Evolutionary conservation across 2,888 invertebrate genomes (phyloP).

Genomic region (Watsonalla binaria): DNA sequence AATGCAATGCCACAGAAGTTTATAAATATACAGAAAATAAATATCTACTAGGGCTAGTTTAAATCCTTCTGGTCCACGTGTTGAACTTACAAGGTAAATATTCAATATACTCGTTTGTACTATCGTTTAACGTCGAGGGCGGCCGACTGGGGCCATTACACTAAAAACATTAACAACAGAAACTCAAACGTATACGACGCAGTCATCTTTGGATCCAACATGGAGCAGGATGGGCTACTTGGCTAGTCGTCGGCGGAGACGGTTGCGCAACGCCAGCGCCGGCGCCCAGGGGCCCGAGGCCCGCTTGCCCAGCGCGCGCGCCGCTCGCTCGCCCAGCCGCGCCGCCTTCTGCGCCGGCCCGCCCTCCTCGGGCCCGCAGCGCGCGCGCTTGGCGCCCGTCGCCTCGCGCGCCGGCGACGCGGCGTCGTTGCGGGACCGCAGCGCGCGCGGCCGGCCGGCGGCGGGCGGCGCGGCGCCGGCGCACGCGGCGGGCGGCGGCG

Average conservation of each 20-base stretch:
- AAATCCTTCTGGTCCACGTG: constrained; percentile 68
- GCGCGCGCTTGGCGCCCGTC: constrained; percentile 25
- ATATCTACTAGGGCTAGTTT: constrained; percentile 65
- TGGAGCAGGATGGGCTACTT: constrained; percentile 49
- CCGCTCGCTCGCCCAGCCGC: constrained; percentile 30
- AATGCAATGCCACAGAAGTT: constrained; percentile 62
- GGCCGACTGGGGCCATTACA: constrained; percentile 10
- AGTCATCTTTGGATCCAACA: constrained; percentile 61
- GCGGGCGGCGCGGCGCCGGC: constrained; percentile 19
- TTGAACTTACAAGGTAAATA: constrained; percentile 66
- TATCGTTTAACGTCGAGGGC: constrained; percentile 54
- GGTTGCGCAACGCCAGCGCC: constrained; percentile 61
- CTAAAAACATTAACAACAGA: constrained; percentile 47
- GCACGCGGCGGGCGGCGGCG: constrained; percentile 24
- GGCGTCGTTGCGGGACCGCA: constrained; percentile 45
- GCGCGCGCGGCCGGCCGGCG: constrained; percentile 32
- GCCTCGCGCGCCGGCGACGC: constrained; percentile 11
- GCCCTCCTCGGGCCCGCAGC: constrained; percentile 22
- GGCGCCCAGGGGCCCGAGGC: constrained; percentile 62
- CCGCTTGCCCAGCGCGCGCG: constrained; percentile 45
- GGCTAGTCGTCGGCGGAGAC: constrained; percentile 61
- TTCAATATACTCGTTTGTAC: constrained; percentile 68
- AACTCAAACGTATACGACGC: constrained; percentile 60
- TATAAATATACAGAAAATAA: constrained; percentile 68
- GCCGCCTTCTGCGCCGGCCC: constrained; percentile 25